A percentile compares a stretch with the other conserved stretches of the same genome.
Conservation (phyloP, 1,140 invertebrate species). For the Linepithema humile region DNA sequence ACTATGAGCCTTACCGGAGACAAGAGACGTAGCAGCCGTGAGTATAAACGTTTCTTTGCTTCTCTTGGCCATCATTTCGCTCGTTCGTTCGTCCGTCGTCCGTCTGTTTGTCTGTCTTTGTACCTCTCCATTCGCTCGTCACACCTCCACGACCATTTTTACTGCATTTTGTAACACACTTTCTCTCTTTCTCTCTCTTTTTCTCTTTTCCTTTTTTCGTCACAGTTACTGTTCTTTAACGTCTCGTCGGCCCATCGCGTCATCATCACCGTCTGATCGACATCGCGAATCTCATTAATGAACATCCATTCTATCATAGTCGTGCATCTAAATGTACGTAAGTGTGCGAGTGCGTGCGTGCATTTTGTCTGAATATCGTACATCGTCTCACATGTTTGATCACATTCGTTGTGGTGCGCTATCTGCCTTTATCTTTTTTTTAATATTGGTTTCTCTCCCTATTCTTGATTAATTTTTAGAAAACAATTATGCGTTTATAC, state of each 20-base stretch:
- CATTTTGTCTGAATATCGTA: conserved; percentile 48
- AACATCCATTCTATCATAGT: conserved; percentile 43
- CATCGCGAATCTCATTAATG: conserved; percentile 45
- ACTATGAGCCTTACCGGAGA: conserved; percentile 90
- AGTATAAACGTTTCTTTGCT: conserved; percentile 80
- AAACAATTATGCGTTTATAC: no score
- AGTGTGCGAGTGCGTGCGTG: conserved; percentile 59
- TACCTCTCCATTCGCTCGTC: conserved; percentile 50
- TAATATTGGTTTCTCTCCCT: no score
- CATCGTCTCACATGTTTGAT: conserved; percentile 24
- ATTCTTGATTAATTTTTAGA: no score
- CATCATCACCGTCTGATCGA: conserved; percentile 44
- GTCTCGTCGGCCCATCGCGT: conserved; percentile 46
- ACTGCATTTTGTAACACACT: conserved; percentile 36
- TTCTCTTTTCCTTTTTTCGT: conserved; percentile 38
- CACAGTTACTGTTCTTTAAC: conserved; percentile 61
- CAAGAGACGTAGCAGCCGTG: conserved; percentile 87
- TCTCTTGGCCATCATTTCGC: conserved; percentile 62
- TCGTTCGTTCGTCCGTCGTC: conserved; percentile 58
- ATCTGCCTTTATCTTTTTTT: conserved; percentile 39
- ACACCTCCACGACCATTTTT: conserved; percentile 15
- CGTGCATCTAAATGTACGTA: conserved; percentile 41
- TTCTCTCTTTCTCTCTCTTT: conserved; percentile 27
- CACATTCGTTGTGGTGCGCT: conserved; percentile 38
- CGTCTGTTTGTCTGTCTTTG: conserved; percentile 59